Base-by-base conservation (phyloP, 2,797 vertebrate genomes). In the Cuniculus paca region DNA sequence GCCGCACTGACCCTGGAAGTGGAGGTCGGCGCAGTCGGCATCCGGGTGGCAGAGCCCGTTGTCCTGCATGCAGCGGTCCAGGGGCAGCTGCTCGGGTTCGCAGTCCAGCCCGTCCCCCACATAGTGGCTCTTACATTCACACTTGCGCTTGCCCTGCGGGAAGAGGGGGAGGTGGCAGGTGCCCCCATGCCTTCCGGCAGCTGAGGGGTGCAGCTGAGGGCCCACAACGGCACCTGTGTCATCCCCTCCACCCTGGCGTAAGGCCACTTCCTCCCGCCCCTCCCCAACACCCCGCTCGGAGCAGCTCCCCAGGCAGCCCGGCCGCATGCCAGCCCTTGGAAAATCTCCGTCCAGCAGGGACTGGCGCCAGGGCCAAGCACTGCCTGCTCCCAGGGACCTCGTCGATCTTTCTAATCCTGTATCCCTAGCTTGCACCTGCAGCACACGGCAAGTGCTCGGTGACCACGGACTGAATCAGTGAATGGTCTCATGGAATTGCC, bases 21-120 rank as follows among this genome's bases (percentile, higher is more conserved):
- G 99, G 70, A 99, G 99, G 95, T 99, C 99, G 0, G 98, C 95
- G 26, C 99, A 99, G 95, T 93, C 60, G 0, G 99, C 99, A 0
- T 99, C 98, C 0, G 98, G 93, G 31, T 99, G 99, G 97, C 99
- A 99, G 36, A 98, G 98, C 34, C 99, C 99, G 0, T 99, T 99
- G 98, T 99, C 98, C 94, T 99, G 99, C 95, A 99, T 96, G 98
- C 99, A 99, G 96, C 99, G 99, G 98, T 99, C 98, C 0, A 99
- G 88, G 0, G 99, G 99, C 72, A 99, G 98, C 96, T 99, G 97
- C 97, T 99, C 98, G 26, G 98, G 98, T 0, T 99, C 99, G 88
- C 99, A 99, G 88, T 97, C 95, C 82, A 99, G 13, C 17, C 99
- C 99, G 0, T 99, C 99, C 0, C 99, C 99, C 0, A 99, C 82